Percentiles rank a stretch among this genome's conserved stretches.
Evolutionary conservation across 1,140 invertebrate species (phyloP).

Genomic region (Sarcophaga peregrina): DNA sequence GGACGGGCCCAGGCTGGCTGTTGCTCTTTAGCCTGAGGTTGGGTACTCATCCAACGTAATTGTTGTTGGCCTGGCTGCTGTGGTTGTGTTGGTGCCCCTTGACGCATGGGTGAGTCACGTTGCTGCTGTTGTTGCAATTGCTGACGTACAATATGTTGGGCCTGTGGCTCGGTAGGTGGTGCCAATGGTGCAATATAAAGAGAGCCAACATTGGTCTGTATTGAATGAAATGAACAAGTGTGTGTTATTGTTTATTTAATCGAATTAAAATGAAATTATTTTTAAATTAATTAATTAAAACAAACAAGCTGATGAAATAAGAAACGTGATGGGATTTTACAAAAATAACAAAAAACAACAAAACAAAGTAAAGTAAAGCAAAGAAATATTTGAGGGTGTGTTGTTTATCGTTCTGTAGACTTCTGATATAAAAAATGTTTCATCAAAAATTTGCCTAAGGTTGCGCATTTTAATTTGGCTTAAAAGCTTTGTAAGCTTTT

Average conservation of each 20-base stretch:
- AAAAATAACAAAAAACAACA: background rate
- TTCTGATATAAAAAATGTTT: background rate
- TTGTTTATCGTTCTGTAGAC: background rate
- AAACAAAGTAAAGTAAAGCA: too few species aligned
- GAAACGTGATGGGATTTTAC: background rate
- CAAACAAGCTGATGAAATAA: background rate
- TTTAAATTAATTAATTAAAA: background rate
- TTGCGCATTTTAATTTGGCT: too few species aligned
- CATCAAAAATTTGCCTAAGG: too few species aligned
- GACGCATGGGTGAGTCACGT: constrained; percentile 60
- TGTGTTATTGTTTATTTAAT: background rate
- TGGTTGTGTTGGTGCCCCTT: constrained; percentile 51
- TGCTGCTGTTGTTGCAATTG: constrained; percentile 50
- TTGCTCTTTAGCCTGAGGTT: constrained; percentile 57
- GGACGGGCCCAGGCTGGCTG: constrained; percentile 59
- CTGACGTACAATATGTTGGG: constrained; percentile 58
- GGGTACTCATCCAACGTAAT: constrained; percentile 57
- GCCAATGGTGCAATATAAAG: constrained; percentile 63
- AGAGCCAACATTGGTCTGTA: constrained; percentile 62
- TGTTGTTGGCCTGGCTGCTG: constrained; percentile 50
- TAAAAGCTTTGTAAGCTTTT: too few species aligned
- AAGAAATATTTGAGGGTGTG: background rate
- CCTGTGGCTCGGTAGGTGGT: constrained; percentile 58
- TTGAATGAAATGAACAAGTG: background rate
- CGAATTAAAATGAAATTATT: background rate